A percentile compares a stretch with the other conserved stretches of the same genome.
phyloP scores from a whole-genome alignment of 2,888 invertebrate genomes.

The Phrixothrix hirtus region DNA sequence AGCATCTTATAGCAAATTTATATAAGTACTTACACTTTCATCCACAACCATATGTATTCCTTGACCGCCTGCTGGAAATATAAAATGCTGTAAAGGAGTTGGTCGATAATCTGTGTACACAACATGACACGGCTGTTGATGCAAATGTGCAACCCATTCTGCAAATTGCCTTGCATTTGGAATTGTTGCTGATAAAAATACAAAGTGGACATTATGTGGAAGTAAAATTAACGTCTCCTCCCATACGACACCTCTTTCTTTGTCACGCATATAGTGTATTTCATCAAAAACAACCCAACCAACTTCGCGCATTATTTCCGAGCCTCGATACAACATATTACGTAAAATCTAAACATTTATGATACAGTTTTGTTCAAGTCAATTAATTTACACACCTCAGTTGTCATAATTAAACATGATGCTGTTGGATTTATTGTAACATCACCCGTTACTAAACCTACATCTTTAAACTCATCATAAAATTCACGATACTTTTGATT shows the following conservation, averaged over 20 bases:
- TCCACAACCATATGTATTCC: conserved; percentile 96
- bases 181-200: conserved; percentile 98
- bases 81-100: conserved; percentile 96
- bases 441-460: conserved; percentile 97
- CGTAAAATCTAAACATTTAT: conserved; percentile 76
- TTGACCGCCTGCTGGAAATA: conserved; percentile 95
- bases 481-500: conserved; percentile 99
- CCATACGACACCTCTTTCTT: conserved; percentile 99
- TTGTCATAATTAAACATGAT: conserved; percentile 98
- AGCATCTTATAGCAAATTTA: too few species aligned
- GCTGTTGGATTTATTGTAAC: conserved; percentile 99
- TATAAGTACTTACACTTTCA: conserved; percentile 66
- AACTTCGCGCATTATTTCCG: conserved; percentile 98
- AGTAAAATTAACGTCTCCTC: conserved; percentile 97
- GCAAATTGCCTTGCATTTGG: conserved; percentile 97
- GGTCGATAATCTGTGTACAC: conserved; percentile 98
- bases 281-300: conserved; percentile 99
- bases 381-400: conserved; percentile 83
- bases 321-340: conserved; percentile 98
- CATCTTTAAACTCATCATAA: conserved; percentile 95
- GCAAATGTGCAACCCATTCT: conserved; percentile 92
- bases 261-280: conserved; percentile 99
- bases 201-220: conserved; percentile 97
- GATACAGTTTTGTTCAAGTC: neutral
- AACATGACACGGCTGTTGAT: conserved; percentile 97